Evolutionary conservation across 2,888 invertebrate species (phyloP).

Genomic region (Torymus auratus): DNA sequence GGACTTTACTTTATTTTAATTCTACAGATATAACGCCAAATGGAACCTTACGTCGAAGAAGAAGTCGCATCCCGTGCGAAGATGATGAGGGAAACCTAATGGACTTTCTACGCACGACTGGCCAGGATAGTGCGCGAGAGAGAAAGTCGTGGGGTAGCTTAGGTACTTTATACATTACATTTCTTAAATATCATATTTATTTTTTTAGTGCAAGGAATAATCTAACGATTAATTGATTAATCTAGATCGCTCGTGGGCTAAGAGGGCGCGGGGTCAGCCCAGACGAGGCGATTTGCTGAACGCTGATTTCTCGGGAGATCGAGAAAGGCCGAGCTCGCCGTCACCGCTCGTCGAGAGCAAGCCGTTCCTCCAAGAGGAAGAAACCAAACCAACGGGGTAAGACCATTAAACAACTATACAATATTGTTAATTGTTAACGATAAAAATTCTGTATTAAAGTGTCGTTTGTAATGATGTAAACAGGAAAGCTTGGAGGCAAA

Average conservation of each 20-base stretch:
- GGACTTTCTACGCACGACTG: slow-evolving; percentile 89
- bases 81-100: slow-evolving; percentile 91
- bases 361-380: slow-evolving; percentile 78
- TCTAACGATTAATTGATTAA: slow-evolving; percentile 36
- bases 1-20: slow-evolving; percentile 13
- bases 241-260: slow-evolving; percentile 91
- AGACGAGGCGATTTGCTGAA: slow-evolving; percentile 88
- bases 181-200: not conserved
- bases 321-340: slow-evolving; percentile 85
- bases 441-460: not conserved
- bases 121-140: slow-evolving; percentile 86
- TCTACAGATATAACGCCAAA: slow-evolving; percentile 90
- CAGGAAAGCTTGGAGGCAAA: slow-evolving; percentile 90
- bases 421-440: slow-evolving; percentile 11
- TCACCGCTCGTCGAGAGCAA: slow-evolving; percentile 81
- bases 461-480: slow-evolving; percentile 43
- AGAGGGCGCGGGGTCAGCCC: slow-evolving; percentile 85
- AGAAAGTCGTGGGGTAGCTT: slow-evolving; percentile 91
- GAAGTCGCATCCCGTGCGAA: slow-evolving; percentile 88
- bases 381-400: slow-evolving; percentile 80
- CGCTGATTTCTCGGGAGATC: slow-evolving; percentile 85
- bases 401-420: slow-evolving; percentile 49
- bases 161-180: slow-evolving; percentile 77
- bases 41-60: slow-evolving; percentile 88
- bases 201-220: slow-evolving; percentile 27